These are phyloP conservation scores for Drosophila basisetae DNA, from an alignment of 2,888 invertebrate genomes.

Conservation along the genomic window DNA sequence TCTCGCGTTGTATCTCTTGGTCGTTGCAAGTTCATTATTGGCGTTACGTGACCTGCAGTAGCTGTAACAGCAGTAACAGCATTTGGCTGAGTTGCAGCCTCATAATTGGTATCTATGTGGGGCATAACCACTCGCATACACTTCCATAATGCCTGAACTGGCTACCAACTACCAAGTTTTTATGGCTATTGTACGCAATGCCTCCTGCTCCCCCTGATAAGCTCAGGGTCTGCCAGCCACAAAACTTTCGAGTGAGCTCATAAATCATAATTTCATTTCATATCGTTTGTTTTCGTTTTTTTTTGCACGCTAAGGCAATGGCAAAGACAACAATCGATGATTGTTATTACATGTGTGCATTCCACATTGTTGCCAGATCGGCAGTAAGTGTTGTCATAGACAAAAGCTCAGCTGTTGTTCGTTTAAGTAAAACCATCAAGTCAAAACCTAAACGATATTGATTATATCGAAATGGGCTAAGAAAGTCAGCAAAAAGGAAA, in stretches of 20 bases:
- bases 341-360: neutral
- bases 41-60: constrained; percentile 72
- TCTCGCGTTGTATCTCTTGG: neutral
- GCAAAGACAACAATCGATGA: constrained; percentile 7
- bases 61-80: constrained; percentile 36
- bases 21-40: constrained; percentile 69
- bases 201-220: neutral
- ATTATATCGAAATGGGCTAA: neutral
- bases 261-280: constrained; percentile 34
- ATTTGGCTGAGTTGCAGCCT: constrained; percentile 32
- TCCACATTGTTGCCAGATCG: constrained; percentile 1
- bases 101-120: constrained; percentile 61
- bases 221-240: constrained; percentile 1
- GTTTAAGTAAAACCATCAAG: neutral
- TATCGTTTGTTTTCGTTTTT: neutral
- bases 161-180: constrained; percentile 11
- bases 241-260: constrained; percentile 15
- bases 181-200: constrained; percentile 3
- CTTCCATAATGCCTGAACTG: constrained; percentile 5
- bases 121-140: constrained; percentile 34
- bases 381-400: neutral
- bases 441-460: neutral
- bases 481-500: neutral
- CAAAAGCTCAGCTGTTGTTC: neutral
- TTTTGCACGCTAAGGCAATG: neutral